Conservation (phyloP, 2,888 invertebrate species). For the Andrena flavipes region DNA sequence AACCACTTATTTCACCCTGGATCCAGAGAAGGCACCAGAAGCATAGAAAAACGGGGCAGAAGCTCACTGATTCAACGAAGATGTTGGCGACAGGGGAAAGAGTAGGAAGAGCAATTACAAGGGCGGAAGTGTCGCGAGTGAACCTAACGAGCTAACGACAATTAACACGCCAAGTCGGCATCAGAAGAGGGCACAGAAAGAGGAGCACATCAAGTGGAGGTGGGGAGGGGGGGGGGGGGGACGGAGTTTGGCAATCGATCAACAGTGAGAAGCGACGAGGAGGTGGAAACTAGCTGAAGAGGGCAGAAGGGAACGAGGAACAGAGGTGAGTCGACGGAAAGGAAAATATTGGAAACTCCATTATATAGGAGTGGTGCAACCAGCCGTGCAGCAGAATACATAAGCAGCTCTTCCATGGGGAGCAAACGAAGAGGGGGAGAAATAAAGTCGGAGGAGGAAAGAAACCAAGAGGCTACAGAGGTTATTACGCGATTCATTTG, state of each 20-base stretch:
- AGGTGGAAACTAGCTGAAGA: conserved; percentile 17
- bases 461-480: conserved; percentile 53
- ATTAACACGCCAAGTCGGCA: conserved; percentile 56
- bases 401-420: conserved; percentile 75
- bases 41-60: conserved; percentile 33
- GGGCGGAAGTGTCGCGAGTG: conserved; percentile 49
- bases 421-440: conserved; percentile 45
- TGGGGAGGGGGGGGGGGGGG: too few relatives aligned
- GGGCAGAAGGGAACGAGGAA: conserved; percentile 25
- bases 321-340: conserved; percentile 65
- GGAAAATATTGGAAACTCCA: conserved; percentile 80
- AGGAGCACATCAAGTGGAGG: conserved; percentile 25
- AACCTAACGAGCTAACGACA: conserved; percentile 65
- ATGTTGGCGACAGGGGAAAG: background rate
- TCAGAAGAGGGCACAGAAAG: conserved; percentile 28
- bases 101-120: conserved; percentile 44
- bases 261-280: conserved; percentile 49
- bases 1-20: background rate
- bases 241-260: conserved; percentile 66
- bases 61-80: conserved; percentile 4
- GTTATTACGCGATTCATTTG: conserved; percentile 83
- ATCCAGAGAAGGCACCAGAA: background rate
- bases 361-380: conserved; percentile 73
- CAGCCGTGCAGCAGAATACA: conserved; percentile 76
- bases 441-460: conserved; percentile 26